Evolutionary conservation across 2,888 invertebrate species (phyloP), one percentile per base, ranked within the genome.

Genomic region (Hypercompe scribonia): DNA sequence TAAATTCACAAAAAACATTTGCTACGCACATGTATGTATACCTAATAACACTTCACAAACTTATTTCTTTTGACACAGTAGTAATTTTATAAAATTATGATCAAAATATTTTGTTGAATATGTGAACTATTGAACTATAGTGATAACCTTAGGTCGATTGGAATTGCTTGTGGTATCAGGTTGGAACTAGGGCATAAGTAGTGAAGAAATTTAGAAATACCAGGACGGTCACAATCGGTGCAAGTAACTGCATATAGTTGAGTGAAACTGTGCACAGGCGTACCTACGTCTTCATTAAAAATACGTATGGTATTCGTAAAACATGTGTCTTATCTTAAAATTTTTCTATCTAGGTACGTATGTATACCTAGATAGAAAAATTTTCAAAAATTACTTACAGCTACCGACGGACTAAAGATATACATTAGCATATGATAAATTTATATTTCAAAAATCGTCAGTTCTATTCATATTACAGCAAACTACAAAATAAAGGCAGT

Each of bases 21-120:
- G 18, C 31, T 61, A 67, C 50, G 50, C 67, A 46, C 13, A n/a
- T 67, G n/a, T n/a, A n/a, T 46, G 46, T 31, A 4, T 42, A 70
- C 63, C 2, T 64, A 10, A 69, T 31, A 63, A 24, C 31, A n/a
- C 36, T 58, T 15, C 18, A 3, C 13, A 54, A 50, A 54, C 10
- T 54, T 34, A 24, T 54, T 33, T 33, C 31, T 50, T 46, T 46
- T 15, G 36, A 31, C 21, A 66, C 7, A 61, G 21, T 46, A 46
- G 21, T 46, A 66, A 66, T 42, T 18, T 21, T 50, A 50, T 65
- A 18, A 39, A 58, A 33, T 61, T 28, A 39, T 39, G 24, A 63
- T 42, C 63, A 72, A 72, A 64, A 68, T 72, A 72, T 68, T 72
- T 68, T 65, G 72, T 54, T 68, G 42, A 21, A 46, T 21, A 54